Evolutionary conservation across 2,113 vertebrate genomes (phyloP).

Genomic region (Colius striatus): DNA sequence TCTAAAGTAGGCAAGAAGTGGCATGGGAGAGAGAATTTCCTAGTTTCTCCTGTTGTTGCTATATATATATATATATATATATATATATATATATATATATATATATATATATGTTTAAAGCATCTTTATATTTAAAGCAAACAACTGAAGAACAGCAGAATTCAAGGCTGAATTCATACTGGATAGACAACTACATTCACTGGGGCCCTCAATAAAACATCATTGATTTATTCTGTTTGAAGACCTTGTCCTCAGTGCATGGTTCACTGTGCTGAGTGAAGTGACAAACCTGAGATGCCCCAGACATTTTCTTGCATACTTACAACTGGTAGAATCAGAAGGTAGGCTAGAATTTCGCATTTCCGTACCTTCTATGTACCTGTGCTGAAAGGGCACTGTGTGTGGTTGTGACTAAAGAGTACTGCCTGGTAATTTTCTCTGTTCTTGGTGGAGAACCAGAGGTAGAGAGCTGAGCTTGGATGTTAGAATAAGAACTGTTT

Average conservation of each 20-base stretch:
- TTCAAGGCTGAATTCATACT: neutral
- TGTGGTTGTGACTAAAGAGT: neutral
- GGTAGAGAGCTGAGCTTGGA: neutral
- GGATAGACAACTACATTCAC: neutral
- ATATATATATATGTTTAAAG: too few relatives aligned
- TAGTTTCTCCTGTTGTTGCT: neutral
- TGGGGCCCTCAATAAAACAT: accelerated
- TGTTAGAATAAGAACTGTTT: neutral
- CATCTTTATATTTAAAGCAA: neutral
- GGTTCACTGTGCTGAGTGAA: neutral
- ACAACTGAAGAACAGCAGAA: neutral
- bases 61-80: too few relatives aligned
- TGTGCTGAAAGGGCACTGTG: neutral
- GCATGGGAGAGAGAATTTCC: neutral
- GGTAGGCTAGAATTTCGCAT: neutral
- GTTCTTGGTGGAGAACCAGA: neutral
- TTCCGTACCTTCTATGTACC: neutral
- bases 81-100: too few relatives aligned
- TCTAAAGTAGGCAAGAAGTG: neutral
- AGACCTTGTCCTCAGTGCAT: neutral
- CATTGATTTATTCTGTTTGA: neutral
- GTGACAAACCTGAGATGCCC: neutral
- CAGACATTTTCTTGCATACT: neutral
- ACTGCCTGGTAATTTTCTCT: neutral
- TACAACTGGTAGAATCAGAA: neutral